Evolutionary conservation across 1,140 invertebrate species (phyloP).

Genomic region (Thaumatotibia leucotreta): DNA sequence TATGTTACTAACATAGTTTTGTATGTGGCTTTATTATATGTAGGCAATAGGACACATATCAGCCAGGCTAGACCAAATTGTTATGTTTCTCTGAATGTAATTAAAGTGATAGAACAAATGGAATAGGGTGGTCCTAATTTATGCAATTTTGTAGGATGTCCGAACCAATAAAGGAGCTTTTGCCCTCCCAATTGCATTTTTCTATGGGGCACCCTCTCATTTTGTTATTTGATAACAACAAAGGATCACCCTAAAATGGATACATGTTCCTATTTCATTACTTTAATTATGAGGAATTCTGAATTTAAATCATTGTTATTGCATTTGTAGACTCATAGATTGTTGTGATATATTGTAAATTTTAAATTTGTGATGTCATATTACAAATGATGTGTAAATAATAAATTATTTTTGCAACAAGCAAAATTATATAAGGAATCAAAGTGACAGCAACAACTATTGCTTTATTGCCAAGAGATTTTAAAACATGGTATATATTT

Average conservation of each 20-base stretch:
- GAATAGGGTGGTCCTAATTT: no score
- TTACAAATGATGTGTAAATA: constrained; percentile 28
- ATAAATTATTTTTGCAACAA: constrained; percentile 36
- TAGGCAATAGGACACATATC: constrained; percentile 8
- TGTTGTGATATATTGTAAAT: constrained; percentile 15
- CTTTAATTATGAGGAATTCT: not conserved
- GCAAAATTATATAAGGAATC: constrained; percentile 19
- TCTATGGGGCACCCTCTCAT: no score
- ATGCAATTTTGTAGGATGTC: no score
- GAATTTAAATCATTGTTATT: constrained; percentile 1
- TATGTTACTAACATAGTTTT: constrained; percentile 5
- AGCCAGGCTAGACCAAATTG: not conserved
- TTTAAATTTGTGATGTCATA: constrained; percentile 17
- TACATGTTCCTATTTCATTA: constrained; percentile 3
- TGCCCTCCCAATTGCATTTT: no score
- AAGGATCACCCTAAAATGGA: no score
- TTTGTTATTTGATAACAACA: no score
- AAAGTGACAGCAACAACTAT: constrained; percentile 9
- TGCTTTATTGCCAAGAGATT: not conserved
- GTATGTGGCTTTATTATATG: not conserved
- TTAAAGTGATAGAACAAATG: not conserved
- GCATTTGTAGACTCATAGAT: constrained; percentile 12
- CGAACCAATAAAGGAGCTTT: no score
- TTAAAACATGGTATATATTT: not conserved
- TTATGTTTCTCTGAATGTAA: not conserved